Evolutionary conservation across 2,113 vertebrate genomes (phyloP).

Genomic region (Zosterops hypoxanthus): DNA sequence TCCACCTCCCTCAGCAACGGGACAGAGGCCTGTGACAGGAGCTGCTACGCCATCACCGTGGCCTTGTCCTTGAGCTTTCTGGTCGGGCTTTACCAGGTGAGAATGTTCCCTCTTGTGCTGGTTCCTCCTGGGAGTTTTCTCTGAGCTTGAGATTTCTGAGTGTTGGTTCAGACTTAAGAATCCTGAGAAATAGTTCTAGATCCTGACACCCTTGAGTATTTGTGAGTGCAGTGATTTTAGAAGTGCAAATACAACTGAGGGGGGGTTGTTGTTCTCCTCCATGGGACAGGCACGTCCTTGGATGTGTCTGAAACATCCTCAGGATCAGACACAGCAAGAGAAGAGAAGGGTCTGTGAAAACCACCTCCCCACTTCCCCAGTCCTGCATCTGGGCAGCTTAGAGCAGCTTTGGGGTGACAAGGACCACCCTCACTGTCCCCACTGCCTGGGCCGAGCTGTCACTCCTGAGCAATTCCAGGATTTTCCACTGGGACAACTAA

Average conservation of each 20-base stretch:
- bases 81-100: slow-evolving; percentile 70
- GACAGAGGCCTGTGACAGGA: slow-evolving; percentile 19
- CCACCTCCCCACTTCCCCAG: neutral
- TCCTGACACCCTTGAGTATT: neutral
- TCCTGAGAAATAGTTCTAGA: neutral
- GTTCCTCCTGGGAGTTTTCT: neutral
- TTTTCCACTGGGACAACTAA: neutral
- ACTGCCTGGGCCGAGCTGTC: neutral
- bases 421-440: neutral
- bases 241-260: too few relatives aligned
- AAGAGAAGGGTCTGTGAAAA: neutral
- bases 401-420: neutral
- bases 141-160: neutral
- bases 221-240: neutral
- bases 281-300: neutral
- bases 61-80: slow-evolving; percentile 67
- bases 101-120: fast-evolving
- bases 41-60: slow-evolving; percentile 70
- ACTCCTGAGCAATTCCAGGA: neutral
- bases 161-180: neutral
- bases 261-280: neutral
- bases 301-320: neutral
- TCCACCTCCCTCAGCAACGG: neutral
- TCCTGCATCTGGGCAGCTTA: neutral
- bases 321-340: neutral